Evolutionary conservation across 2,888 invertebrate genomes (phyloP), one percentile per base, ranked within the genome.

Genomic region (Morpho achilles): DNA sequence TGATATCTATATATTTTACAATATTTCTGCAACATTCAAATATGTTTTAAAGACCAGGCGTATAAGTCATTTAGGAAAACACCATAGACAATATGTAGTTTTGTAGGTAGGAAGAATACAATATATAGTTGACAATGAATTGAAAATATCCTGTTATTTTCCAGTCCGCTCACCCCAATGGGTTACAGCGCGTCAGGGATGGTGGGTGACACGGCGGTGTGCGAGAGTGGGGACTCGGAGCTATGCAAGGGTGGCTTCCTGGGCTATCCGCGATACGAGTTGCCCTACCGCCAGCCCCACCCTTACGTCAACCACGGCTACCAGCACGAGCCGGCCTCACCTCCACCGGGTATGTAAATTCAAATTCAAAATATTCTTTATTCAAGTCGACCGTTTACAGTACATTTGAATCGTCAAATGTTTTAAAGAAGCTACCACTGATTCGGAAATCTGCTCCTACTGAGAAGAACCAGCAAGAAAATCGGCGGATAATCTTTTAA

Each of bases 231-330:
- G 5, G 85, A 86, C 56, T 69, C 82, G 0, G 86, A 87, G 50
- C 76, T 87, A 52, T 86, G 87, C 80, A 84, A 84, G 73, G 74
- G 84, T 39, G 88, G 88, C 0, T 88, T 88, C 75, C 74, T 86
- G 56, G 87, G 87, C 51, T 89, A 88, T 75, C 87, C 87, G 50
- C 86, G 89, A 54, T 89, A 90, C 73, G 89, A 88, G 71, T 80
- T 90, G 45, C 82, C 82, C 10, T 88, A 87, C 74, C 70, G 87
- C 2, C 87, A 86, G 69, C 85, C 82, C 10, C 85, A 84, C 58
- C 84, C 81, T 7, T 86, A 88, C 68, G 80, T 77, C 64, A 82
- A 84, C 74, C 86, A 86, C 60, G 77, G 77, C 3, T 87, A 90
- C 69, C 87, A 87, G 61, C 88, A 87, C 59, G 88, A 87, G 53